Conservation (phyloP, 2,113 vertebrate species). For the Neogobius melanostomus region DNA sequence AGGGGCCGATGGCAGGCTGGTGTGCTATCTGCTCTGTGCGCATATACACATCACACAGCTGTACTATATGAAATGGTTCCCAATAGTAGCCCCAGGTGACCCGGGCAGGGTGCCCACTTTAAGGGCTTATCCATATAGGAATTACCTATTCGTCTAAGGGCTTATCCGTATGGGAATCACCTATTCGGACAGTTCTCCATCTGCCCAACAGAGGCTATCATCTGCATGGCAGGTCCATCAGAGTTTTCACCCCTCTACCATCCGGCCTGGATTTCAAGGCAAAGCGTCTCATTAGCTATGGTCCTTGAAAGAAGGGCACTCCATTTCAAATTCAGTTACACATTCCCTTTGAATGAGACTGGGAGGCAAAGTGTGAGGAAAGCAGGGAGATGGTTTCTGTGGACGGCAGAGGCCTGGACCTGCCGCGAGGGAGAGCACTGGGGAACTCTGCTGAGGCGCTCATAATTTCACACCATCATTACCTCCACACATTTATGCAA, state of each 20-base stretch:
- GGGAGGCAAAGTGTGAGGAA: constrained; percentile 59
- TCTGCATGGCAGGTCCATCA: constrained; percentile 66
- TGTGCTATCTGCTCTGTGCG: constrained; percentile 37
- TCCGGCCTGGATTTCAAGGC: constrained; percentile 75
- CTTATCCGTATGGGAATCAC: constrained; percentile 46
- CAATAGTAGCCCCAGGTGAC: constrained; percentile 64
- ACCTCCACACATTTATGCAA: constrained; percentile 72
- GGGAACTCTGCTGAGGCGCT: constrained; percentile 65
- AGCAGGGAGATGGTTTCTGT: constrained; percentile 52
- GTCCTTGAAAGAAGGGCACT: constrained; percentile 77
- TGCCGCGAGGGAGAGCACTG: constrained; percentile 59
- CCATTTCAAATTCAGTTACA: constrained; percentile 79
- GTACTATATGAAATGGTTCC: constrained; percentile 53
- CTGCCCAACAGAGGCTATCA: constrained; percentile 58
- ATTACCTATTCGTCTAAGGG: constrained; percentile 52
- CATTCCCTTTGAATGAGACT: constrained; percentile 80
- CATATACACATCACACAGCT: constrained; percentile 51
- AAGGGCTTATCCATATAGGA: constrained; percentile 51
- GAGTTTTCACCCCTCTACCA: constrained; percentile 43
- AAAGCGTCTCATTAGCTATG: constrained; percentile 79
- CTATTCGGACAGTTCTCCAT: constrained; percentile 58
- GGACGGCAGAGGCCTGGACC: constrained; percentile 69
- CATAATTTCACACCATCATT: constrained; percentile 77
- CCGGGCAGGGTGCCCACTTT: constrained; percentile 35
- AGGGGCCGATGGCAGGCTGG: constrained; percentile 29